Conservation (phyloP, 2,113 vertebrate genomes). For the Phalacrocorax aristotelis region DNA sequence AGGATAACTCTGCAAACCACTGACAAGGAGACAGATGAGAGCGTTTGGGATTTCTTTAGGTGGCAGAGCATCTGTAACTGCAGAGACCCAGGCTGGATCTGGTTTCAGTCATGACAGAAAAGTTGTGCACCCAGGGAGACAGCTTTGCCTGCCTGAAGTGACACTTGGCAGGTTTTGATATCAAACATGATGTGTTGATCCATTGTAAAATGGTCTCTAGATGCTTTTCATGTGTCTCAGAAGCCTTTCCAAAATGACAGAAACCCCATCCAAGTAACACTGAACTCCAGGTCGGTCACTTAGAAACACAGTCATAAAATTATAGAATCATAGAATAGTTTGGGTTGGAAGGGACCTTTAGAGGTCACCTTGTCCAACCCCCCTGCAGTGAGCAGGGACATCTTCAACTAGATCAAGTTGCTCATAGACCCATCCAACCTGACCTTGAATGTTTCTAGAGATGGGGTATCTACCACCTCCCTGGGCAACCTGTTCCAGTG, state of each 20-base stretch:
- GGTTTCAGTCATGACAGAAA: neutral
- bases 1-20: neutral
- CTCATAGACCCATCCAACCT: too few relatives aligned
- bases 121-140: neutral
- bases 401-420: too few relatives aligned
- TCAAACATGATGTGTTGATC: neutral
- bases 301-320: neutral
- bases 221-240: neutral
- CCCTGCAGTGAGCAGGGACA: too few relatives aligned
- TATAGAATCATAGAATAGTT: too few relatives aligned
- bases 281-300: neutral
- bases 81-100: neutral
- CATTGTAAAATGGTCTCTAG: neutral
- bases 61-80: neutral
- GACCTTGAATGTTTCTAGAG: too few relatives aligned
- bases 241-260: neutral
- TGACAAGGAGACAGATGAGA: neutral
- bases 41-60: neutral
- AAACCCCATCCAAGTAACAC: neutral
- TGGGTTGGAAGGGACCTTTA: too few relatives aligned
- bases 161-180: neutral
- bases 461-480: too few relatives aligned
- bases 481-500: too few relatives aligned
- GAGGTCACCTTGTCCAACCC: too few relatives aligned
- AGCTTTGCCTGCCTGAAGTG: neutral